These are phyloP conservation scores for Galeopterus variegatus DNA, from an alignment of 2,113 vertebrate species.

Conservation along the genomic window DNA sequence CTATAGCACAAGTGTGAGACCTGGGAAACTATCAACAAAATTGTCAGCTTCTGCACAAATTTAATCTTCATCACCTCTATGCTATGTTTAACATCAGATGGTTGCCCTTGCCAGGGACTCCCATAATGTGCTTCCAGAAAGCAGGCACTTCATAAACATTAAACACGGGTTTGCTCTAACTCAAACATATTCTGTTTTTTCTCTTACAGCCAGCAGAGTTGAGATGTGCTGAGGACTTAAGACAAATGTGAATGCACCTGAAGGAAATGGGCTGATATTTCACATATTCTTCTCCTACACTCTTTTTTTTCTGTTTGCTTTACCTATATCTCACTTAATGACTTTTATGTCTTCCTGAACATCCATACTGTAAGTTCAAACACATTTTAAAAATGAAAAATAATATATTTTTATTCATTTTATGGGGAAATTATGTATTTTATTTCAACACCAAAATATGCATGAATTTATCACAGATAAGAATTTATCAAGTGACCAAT, in stretches of 20 bases:
- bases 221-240: background rate
- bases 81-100: constrained; percentile 74
- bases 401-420: background rate
- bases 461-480: background rate
- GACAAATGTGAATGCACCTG: background rate
- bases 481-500: constrained; percentile 20
- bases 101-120: constrained; percentile 53
- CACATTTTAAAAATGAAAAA: background rate
- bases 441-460: background rate
- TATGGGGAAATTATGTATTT: background rate
- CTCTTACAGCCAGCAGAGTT: background rate
- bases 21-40: constrained; percentile 56
- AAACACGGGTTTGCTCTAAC: constrained; percentile 52
- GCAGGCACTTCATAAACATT: constrained; percentile 52
- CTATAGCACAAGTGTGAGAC: constrained; percentile 36
- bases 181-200: background rate
- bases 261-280: background rate
- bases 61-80: constrained; percentile 80
- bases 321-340: background rate
- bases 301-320: background rate
- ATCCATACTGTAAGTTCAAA: background rate
- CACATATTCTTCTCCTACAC: background rate
- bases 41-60: constrained; percentile 76
- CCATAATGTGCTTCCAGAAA: constrained; percentile 56
- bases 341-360: constrained; percentile 9